Evolutionary conservation across 2,113 vertebrate species (phyloP), one percentile per base, ranked within the genome.

Genomic region (Antennarius striatus): DNA sequence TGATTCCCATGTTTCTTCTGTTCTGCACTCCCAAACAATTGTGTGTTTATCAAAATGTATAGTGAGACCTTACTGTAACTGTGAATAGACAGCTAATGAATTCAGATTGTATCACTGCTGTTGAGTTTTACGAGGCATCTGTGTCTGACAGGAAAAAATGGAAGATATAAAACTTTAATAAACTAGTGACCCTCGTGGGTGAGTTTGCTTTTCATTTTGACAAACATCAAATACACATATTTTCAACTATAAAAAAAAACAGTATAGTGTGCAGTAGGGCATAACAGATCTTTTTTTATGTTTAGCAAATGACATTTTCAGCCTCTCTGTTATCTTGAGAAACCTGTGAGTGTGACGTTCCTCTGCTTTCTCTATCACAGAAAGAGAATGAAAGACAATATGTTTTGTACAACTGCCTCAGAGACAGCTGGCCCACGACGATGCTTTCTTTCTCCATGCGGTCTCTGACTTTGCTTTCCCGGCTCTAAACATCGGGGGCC

Each of bases 1-100:
- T 73, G 76, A 88, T 86, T 81, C 77, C 79, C 76, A 88, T 92
- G 91, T 92, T 91, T 91, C 90, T 92, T 92, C 90, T 90, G 84
- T 81, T 86, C 63, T 48, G 48, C 79, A 64, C 75, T 82, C 66
- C 65, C 77, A 86, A 92, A 93, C 91, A 93, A 93, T 92, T 81
- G 88, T 16, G 60, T 79, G 79, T 88, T 88, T 81, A 86, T 89
- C 73, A 64, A 77, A 83, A 73, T 53, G 61, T 75, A 74, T 78
- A 81, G 73, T 77, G 3, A 57, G 60, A 78, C 52, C 53, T 82
- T 22, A 59, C 73, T 71, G 28, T 50, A 10, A 50, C 53, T 53
- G 30, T 16, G 28, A 69, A 79, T 57, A 69, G 61, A 60, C 17
- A 12, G 42, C 22, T 58, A 55, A 69, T 64, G 63, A 52, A 56